Conservation (phyloP, 2,113 vertebrate species). For the Orientallactaga bullata region DNA sequence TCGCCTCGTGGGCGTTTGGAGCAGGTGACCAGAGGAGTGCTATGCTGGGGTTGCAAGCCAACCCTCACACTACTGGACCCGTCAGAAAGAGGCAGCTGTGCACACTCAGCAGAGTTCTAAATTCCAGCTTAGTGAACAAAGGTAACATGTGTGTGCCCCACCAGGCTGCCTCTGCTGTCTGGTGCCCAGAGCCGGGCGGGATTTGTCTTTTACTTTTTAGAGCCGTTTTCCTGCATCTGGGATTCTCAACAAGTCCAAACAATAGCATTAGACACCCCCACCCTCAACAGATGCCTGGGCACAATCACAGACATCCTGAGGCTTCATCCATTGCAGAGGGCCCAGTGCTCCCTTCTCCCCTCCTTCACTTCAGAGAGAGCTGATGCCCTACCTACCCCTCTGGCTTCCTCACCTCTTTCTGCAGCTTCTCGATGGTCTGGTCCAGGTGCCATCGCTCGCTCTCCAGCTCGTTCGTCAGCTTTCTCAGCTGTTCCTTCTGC, state of each 20-base stretch:
- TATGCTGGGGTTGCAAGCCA: neutral
- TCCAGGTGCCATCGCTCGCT: constrained; percentile 92
- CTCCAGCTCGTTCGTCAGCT: constrained; percentile 93
- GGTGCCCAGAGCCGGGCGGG: neutral
- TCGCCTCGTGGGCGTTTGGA: neutral
- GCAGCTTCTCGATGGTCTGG: constrained; percentile 94
- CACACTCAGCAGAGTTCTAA: neutral
- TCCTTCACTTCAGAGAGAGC: neutral
- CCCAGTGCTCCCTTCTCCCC: accelerated
- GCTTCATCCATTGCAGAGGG: neutral
- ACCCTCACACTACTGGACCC: neutral
- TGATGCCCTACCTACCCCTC: neutral
- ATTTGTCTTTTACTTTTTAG: neutral
- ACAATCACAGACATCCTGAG: neutral
- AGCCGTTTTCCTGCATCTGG: neutral
- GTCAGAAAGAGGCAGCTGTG: accelerated
- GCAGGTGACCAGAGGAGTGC: neutral
- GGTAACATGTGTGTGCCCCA: neutral
- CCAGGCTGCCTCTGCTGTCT: neutral
- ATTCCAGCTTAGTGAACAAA: accelerated
- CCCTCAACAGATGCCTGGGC: too few relatives aligned
- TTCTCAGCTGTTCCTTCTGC: constrained; percentile 95
- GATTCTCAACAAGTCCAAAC: neutral
- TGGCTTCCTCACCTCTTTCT: constrained; percentile 91
- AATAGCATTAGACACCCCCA: neutral